phyloP scores from a whole-genome alignment of 2,113 vertebrate species.

The Macrotus californicus region DNA sequence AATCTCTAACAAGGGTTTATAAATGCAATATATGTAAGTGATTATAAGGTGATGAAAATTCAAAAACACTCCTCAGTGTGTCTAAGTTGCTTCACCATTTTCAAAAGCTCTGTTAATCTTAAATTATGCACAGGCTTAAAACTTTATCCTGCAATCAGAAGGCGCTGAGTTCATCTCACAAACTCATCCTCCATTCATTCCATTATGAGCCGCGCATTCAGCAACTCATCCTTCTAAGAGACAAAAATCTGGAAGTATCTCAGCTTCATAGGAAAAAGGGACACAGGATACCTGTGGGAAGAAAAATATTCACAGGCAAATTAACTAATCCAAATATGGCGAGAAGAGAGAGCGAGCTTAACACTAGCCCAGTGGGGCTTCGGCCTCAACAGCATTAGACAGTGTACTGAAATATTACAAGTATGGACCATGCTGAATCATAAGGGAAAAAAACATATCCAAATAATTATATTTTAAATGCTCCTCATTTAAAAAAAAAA shows the following conservation, averaged over 20 bases:
- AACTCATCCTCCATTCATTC: not conserved
- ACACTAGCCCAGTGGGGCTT: not conserved
- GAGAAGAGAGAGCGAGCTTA: not conserved
- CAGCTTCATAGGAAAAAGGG: not conserved
- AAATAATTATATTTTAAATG: not conserved
- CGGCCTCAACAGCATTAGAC: not conserved
- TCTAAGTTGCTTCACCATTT: not conserved
- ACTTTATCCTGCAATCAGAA: not conserved
- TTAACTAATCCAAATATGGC: not conserved
- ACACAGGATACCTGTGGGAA: not conserved
- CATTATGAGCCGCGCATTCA: not conserved
- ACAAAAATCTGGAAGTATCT: not conserved
- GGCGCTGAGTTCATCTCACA: not conserved
- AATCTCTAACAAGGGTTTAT: not conserved
- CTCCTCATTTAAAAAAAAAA: not conserved
- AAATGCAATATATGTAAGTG: not conserved
- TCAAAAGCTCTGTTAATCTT: not conserved
- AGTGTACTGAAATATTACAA: not conserved
- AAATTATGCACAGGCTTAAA: not conserved
- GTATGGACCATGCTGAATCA: not conserved
- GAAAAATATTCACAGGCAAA: not conserved
- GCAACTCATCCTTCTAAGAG: not conserved
- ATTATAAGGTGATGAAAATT: not conserved
- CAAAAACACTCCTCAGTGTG: not conserved
- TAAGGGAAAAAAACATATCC: not conserved